These are phyloP conservation scores for Diaphora mendica DNA, from an alignment of 2,888 invertebrate genomes.

Conservation along the genomic window DNA sequence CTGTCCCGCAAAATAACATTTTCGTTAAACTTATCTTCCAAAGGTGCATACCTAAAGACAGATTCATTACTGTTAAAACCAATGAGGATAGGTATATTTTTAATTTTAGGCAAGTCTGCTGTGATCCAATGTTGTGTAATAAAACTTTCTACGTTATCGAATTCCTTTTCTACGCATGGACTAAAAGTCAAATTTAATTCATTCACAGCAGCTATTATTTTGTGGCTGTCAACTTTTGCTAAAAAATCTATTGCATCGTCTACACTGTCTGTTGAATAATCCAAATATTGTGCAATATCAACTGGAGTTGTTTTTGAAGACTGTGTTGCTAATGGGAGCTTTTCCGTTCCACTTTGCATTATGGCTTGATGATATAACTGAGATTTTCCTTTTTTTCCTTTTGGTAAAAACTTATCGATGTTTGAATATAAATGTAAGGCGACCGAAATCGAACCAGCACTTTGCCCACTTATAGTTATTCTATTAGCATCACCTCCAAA, in stretches of 20 bases:
- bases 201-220: constrained; percentile 12
- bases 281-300: constrained; percentile 10
- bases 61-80: constrained; percentile 50
- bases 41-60: constrained; percentile 24
- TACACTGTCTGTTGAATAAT: constrained; percentile 6
- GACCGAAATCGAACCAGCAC: constrained; percentile 64
- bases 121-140: constrained; percentile 13
- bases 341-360: constrained; percentile 61
- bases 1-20: constrained; percentile 33
- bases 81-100: constrained; percentile 14
- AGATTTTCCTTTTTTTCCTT: constrained; percentile 17
- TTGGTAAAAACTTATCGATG: constrained; percentile 48
- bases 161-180: constrained; percentile 23
- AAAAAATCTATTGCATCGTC: constrained; percentile 16
- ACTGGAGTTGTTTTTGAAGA: constrained; percentile 9
- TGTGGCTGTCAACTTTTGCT: neutral
- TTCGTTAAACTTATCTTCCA: constrained; percentile 40
- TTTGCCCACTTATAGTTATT: constrained; percentile 72
- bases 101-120: constrained; percentile 12
- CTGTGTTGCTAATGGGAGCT: neutral
- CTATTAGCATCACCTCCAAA: constrained; percentile 68
- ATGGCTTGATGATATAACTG: constrained; percentile 63
- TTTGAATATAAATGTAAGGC: constrained; percentile 66
- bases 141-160: constrained; percentile 21
- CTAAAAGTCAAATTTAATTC: constrained; percentile 7